phyloP scores from a whole-genome alignment of 2,797 vertebrate species.

The Acanthopagrus latus region DNA sequence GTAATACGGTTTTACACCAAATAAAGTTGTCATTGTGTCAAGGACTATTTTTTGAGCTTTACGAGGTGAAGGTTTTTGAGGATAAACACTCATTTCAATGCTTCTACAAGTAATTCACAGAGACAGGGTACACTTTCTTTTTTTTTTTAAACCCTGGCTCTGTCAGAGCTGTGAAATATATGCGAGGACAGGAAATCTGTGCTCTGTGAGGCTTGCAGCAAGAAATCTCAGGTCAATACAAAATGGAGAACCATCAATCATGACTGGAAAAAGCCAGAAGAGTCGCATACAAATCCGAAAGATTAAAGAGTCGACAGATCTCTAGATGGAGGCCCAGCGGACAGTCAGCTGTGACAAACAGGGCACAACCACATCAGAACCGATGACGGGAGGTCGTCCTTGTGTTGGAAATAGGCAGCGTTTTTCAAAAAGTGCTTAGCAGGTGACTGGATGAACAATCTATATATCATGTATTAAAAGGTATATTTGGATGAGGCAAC shows the following conservation, averaged over 20 bases:
- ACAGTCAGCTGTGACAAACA: background rate
- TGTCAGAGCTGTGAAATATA: constrained; percentile 1
- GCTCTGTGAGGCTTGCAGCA: background rate
- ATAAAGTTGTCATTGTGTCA: background rate
- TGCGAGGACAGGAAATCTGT: constrained; percentile 11
- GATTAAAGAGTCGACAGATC: background rate
- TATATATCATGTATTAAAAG: too few species aligned
- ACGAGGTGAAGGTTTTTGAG: background rate
- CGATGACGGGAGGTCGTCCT: too few species aligned
- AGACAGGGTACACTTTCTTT: background rate
- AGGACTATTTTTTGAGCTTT: background rate
- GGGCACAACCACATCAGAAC: background rate
- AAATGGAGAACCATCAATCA: background rate
- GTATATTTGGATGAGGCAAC: too few species aligned
- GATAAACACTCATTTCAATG: background rate
- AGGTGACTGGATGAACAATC: too few species aligned
- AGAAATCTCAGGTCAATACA: background rate
- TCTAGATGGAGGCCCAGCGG: background rate
- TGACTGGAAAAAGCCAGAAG: background rate
- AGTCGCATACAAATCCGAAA: constrained; percentile 1
- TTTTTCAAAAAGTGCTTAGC: too few species aligned
- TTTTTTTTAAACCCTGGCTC: background rate
- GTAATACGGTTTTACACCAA: background rate
- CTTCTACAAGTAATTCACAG: background rate
- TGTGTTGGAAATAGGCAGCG: too few species aligned